phyloP scores from a whole-genome alignment of 2,797 vertebrate species.

The Clamator glandarius region DNA sequence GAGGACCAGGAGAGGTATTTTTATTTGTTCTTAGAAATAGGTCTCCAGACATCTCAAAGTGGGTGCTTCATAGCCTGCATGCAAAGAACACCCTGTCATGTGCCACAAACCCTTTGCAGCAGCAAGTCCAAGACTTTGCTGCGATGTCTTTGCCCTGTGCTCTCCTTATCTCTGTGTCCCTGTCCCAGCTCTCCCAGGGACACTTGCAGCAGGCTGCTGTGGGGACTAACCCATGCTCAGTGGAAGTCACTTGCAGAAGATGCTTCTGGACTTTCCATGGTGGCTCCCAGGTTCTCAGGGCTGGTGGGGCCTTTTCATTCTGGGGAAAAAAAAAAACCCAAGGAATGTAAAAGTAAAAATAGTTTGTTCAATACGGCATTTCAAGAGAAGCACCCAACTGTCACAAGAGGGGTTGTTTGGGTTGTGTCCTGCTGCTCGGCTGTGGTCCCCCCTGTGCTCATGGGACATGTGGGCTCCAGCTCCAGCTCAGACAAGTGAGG shows the following conservation, averaged over 20 bases:
- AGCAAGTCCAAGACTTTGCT: neutral
- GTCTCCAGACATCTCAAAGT: neutral
- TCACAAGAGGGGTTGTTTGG: neutral
- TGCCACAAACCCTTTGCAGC: neutral
- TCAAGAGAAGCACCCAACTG: neutral
- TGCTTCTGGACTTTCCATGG: neutral
- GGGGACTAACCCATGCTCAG: neutral
- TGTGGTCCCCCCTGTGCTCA: accelerated
- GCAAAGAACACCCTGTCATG: neutral
- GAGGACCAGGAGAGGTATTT: neutral
- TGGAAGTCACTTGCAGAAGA: neutral
- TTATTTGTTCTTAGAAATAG: constrained; percentile 53
- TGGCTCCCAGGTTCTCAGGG: neutral
- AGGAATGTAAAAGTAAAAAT: neutral
- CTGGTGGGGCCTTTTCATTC: neutral
- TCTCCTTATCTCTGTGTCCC: neutral
- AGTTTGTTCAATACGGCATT: neutral
- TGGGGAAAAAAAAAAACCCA: neutral
- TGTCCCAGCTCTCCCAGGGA: neutral
- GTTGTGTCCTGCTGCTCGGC: neutral
- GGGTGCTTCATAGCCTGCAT: neutral
- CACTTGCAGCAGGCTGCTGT: neutral
- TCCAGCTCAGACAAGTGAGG: neutral
- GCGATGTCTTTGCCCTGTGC: neutral
- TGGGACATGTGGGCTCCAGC: neutral